These are phyloP conservation scores for Suricata suricatta DNA, from an alignment of 2,113 vertebrate genomes.

Conservation along the genomic window DNA sequence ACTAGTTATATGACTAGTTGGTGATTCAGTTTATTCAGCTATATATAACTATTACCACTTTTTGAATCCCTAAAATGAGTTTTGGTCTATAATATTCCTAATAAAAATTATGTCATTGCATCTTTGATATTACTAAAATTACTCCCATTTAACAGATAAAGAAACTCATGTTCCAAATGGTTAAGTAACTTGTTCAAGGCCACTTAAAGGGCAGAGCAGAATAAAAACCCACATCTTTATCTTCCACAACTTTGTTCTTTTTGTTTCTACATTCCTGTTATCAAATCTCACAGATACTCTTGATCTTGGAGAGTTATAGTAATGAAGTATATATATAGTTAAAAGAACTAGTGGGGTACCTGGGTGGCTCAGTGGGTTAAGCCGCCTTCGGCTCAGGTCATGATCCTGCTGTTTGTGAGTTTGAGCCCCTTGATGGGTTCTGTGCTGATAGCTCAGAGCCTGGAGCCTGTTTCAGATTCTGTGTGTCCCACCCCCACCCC, in stretches of 20 bases:
- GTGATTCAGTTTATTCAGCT: neutral
- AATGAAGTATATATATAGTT: constrained; percentile 15
- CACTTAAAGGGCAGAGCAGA: neutral
- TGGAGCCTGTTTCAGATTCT: no score
- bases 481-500: no score
- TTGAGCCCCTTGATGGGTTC: no score
- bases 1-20: neutral
- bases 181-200: neutral
- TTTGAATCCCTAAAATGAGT: neutral
- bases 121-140: neutral
- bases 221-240: neutral
- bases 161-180: constrained; percentile 17
- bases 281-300: neutral
- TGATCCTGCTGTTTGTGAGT: no score
- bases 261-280: neutral
- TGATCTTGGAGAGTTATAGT: neutral
- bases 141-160: neutral
- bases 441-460: no score
- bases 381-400: no score
- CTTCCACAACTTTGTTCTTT: neutral
- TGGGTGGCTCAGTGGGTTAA: no score
- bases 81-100: neutral
- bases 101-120: neutral
- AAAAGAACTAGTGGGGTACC: neutral
- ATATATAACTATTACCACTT: constrained; percentile 15